These are phyloP conservation scores for Lates calcarifer DNA, from an alignment of 2,113 vertebrate species.

Conservation along the genomic window DNA sequence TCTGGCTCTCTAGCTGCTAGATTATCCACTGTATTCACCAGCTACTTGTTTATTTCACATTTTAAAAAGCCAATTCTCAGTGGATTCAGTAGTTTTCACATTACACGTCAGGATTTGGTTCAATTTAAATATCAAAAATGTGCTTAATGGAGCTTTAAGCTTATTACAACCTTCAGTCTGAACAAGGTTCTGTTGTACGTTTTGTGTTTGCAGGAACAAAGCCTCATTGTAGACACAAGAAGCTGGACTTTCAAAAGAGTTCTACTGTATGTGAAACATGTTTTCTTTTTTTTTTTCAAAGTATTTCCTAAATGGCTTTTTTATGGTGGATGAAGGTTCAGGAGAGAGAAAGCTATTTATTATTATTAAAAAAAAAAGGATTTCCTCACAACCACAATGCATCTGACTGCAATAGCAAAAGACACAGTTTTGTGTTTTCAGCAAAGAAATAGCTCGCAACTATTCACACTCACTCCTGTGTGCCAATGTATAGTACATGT, in stretches of 20 bases:
- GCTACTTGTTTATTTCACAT: neutral
- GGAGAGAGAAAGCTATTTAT: constrained; percentile 82
- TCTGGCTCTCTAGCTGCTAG: neutral
- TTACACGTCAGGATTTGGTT: neutral
- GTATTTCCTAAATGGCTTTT: constrained; percentile 53
- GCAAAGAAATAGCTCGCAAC: constrained; percentile 73
- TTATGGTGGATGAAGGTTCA: constrained; percentile 36
- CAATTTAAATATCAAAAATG: neutral
- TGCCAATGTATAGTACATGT: constrained; percentile 91
- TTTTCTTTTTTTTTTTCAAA: constrained; percentile 13
- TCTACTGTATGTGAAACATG: constrained; percentile 43
- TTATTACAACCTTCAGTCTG: neutral
- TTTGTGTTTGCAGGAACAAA: constrained; percentile 20
- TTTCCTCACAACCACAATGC: constrained; percentile 84
- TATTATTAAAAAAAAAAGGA: constrained; percentile 66
- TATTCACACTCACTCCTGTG: constrained; percentile 82
- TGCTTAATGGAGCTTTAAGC: constrained; percentile 22
- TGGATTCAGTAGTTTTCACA: neutral
- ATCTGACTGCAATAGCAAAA: constrained; percentile 90
- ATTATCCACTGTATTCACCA: neutral
- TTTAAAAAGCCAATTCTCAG: neutral
- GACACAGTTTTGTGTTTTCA: constrained; percentile 79
- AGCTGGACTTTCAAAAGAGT: constrained; percentile 55
- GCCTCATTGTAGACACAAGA: constrained; percentile 38
- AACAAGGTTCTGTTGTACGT: neutral